A percentile compares a stretch with the other conserved stretches of the same genome.
Evolutionary conservation across 1,140 invertebrate genomes (phyloP).

Genomic region (Pogonus chalceus): DNA sequence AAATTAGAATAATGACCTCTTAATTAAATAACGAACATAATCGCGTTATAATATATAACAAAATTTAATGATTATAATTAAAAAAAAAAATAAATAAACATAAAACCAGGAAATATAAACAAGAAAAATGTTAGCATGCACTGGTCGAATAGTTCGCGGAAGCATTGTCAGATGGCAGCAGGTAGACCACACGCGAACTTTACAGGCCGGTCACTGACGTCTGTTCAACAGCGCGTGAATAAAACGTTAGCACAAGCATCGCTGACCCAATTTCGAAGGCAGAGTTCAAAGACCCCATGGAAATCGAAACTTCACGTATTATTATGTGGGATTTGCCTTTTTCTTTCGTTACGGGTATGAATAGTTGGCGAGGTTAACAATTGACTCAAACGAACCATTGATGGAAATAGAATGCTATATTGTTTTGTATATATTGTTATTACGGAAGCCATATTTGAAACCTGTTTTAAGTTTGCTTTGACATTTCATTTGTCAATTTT

Average conservation of each 20-base stretch:
- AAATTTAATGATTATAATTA: too few relatives aligned
- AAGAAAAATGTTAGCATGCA: neutral
- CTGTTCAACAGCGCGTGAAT: neutral
- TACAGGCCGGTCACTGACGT: neutral
- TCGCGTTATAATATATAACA: too few relatives aligned
- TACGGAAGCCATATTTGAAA: too few relatives aligned
- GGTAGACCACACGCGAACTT: neutral
- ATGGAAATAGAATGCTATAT: too few relatives aligned
- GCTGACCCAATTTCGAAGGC: neutral
- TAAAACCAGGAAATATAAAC: too few relatives aligned
- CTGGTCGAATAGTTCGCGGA: neutral
- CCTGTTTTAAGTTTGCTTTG: too few relatives aligned
- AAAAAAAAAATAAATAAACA: too few relatives aligned
- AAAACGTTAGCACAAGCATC: neutral
- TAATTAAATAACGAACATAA: too few relatives aligned
- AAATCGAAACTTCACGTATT: constrained; percentile 4
- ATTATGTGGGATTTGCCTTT: constrained; percentile 4
- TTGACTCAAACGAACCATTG: neutral
- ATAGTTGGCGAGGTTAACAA: neutral
- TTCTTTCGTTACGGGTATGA: neutral
- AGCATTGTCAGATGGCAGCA: neutral
- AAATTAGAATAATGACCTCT: too few relatives aligned
- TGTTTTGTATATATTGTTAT: neutral
- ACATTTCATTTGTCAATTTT: too few relatives aligned
- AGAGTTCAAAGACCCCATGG: constrained; percentile 3